phyloP scores from a whole-genome alignment of 2,113 vertebrate genomes.

The Todiramphus saurophagus region DNA sequence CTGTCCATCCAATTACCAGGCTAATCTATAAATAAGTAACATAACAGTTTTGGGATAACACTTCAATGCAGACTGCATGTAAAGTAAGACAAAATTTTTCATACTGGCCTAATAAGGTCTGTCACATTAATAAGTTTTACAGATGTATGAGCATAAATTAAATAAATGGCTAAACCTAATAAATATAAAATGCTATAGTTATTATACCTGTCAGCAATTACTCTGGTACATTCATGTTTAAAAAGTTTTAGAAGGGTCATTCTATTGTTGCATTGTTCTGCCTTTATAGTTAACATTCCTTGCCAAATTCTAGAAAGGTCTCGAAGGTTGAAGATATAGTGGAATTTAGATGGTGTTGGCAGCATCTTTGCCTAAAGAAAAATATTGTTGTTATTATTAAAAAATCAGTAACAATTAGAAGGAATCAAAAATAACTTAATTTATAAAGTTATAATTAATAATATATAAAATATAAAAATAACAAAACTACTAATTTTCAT shows the following conservation, averaged over 20 bases:
- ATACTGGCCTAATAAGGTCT: neutral
- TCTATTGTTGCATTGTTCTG: slow-evolving; percentile 65
- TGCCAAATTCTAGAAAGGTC: slow-evolving; percentile 85
- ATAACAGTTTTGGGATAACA: neutral
- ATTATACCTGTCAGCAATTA: slow-evolving; percentile 78
- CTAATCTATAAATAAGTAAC: neutral
- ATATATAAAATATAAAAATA: neutral
- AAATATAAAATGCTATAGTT: neutral
- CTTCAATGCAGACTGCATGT: neutral
- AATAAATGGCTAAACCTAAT: neutral
- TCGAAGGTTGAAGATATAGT: slow-evolving; percentile 82
- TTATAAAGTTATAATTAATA: neutral
- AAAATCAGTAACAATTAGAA: neutral
- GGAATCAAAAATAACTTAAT: neutral
- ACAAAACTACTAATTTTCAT: neutral
- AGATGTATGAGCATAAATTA: neutral
- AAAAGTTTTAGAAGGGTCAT: slow-evolving; percentile 69
- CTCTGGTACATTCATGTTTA: slow-evolving; percentile 79
- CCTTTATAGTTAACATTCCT: slow-evolving; percentile 77
- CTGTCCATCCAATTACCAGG: neutral
- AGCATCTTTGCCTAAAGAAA: slow-evolving; percentile 77
- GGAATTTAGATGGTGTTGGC: slow-evolving; percentile 82
- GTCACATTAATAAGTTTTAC: neutral
- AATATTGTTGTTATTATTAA: neutral
- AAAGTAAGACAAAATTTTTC: neutral